phyloP scores from a whole-genome alignment of 2,888 invertebrate species.

The Drosophila nigricruria region DNA sequence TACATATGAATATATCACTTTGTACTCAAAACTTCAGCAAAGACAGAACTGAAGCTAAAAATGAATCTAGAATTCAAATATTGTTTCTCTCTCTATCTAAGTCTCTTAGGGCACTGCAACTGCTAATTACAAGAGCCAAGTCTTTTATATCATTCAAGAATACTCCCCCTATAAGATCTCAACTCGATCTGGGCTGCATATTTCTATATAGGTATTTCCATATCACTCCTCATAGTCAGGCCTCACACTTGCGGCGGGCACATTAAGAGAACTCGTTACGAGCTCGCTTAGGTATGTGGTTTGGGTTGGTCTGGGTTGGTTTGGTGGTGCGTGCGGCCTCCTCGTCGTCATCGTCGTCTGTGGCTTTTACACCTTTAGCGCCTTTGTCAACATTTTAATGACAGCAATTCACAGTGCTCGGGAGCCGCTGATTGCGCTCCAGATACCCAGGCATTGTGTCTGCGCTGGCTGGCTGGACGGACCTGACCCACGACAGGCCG shows the following conservation, averaged over 20 bases:
- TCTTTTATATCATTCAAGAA: too few relatives aligned
- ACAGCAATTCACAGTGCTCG: conserved; percentile 74
- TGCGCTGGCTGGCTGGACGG: conserved; percentile 30
- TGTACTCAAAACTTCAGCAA: too few relatives aligned
- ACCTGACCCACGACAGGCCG: conserved; percentile 13
- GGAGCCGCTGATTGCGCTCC: conserved; percentile 63
- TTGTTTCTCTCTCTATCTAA: too few relatives aligned
- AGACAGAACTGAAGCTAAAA: too few relatives aligned
- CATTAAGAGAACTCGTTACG: conserved; percentile 72
- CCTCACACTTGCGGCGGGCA: conserved; percentile 59
- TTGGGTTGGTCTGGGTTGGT: background rate
- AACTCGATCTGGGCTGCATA: background rate
- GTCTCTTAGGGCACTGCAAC: too few relatives aligned
- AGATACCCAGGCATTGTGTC: conserved; percentile 75
- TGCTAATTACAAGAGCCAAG: too few relatives aligned
- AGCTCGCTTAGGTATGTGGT: conserved; percentile 5
- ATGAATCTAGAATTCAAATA: too few relatives aligned
- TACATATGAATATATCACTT: too few relatives aligned
- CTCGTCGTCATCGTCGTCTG: conserved; percentile 7
- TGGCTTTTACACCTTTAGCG: conserved; percentile 76
- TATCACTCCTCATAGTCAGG: conserved; percentile 16
- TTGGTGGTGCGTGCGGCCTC: conserved; percentile 3
- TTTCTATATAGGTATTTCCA: background rate
- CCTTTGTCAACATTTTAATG: conserved; percentile 81
- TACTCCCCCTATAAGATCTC: background rate